Evolutionary conservation across 2,888 invertebrate species (phyloP).

Genomic region (Protonemura montana): DNA sequence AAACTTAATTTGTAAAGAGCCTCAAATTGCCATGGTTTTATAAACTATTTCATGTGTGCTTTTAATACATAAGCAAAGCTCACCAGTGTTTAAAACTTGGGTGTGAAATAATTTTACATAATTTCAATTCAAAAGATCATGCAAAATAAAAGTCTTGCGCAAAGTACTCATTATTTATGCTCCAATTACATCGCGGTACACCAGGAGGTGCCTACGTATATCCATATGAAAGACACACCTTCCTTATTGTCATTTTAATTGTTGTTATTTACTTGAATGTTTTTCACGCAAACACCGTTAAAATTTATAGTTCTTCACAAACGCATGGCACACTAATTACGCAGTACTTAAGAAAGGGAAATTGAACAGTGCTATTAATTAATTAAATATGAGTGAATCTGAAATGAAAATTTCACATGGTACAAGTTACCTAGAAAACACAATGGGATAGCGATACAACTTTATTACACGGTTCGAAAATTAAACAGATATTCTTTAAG

Average conservation of each 20-base stretch:
- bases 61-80: too few species aligned
- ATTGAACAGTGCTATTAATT: constrained; percentile 20
- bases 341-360: constrained; percentile 27
- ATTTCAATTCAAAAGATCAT: neutral
- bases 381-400: constrained; percentile 17
- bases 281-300: neutral
- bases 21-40: too few species aligned
- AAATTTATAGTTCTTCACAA: neutral
- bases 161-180: neutral
- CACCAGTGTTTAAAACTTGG: too few species aligned
- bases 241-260: neutral
- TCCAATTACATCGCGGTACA: neutral
- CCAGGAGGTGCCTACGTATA: neutral
- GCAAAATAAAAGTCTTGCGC: neutral
- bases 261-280: neutral
- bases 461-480: neutral
- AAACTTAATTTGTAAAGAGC: too few species aligned
- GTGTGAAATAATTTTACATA: neutral
- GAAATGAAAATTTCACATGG: constrained; percentile 38
- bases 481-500: neutral
- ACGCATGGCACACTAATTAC: neutral
- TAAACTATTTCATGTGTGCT: too few species aligned
- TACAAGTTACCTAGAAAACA: neutral
- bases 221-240: neutral
- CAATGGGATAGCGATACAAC: neutral